phyloP scores from a whole-genome alignment of 2,888 invertebrate species.

The Rhagophthalmus giganteus region DNA sequence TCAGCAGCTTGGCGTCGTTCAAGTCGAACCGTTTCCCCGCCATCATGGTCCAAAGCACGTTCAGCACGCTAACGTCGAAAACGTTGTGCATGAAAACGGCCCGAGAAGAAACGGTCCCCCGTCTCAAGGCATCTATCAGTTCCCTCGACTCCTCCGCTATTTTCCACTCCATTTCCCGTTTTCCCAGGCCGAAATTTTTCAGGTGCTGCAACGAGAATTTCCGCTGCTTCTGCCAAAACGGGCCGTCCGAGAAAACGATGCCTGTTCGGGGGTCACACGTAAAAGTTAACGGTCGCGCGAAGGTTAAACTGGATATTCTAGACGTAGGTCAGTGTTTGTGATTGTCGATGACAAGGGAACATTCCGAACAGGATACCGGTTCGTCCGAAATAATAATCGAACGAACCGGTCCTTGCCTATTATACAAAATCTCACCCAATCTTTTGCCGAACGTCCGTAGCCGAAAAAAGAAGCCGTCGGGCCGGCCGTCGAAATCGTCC shows the following conservation, averaged over 20 bases:
- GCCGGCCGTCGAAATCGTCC: constrained; percentile 71
- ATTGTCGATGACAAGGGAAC: too few species aligned
- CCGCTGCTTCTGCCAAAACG: constrained; percentile 67
- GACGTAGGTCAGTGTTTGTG: constrained; percentile 28
- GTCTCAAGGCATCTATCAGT: constrained; percentile 57
- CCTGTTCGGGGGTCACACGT: too few species aligned
- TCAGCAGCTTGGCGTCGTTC: constrained; percentile 60
- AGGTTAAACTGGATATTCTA: constrained; percentile 18
- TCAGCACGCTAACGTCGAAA: constrained; percentile 67
- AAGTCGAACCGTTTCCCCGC: constrained; percentile 68
- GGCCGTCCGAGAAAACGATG: constrained; percentile 70
- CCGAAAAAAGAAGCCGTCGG: constrained; percentile 70
- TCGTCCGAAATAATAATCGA: constrained; percentile 2
- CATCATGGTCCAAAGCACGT: constrained; percentile 70
- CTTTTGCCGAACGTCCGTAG: constrained; percentile 68
- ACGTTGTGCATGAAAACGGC: constrained; percentile 59
- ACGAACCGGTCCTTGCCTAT: constrained; percentile 16
- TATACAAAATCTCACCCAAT: constrained; percentile 66
- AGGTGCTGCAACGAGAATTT: constrained; percentile 68
- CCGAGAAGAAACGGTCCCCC: constrained; percentile 42
- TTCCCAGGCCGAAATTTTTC: constrained; percentile 66
- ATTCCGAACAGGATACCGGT: constrained; percentile 20
- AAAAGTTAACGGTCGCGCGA: background rate
- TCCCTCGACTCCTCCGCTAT: constrained; percentile 62
- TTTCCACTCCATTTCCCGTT: constrained; percentile 62